These are phyloP conservation scores for Phrynocephalus vlangalii DNA, from an alignment of 2,797 vertebrate species.

Conservation along the genomic window DNA sequence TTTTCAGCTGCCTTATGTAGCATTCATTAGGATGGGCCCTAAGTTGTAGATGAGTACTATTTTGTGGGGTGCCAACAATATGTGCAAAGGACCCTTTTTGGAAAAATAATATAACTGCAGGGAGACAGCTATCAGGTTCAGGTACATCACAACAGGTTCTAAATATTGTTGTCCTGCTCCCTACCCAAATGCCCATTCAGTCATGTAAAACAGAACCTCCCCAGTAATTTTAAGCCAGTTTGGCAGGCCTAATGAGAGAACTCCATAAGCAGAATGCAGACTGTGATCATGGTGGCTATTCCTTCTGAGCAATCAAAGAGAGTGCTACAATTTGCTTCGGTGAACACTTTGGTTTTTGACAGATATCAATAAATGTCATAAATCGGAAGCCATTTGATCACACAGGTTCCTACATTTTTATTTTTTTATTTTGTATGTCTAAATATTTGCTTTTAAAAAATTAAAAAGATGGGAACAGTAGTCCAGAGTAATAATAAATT, in stretches of 20 bases:
- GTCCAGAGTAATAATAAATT: background rate
- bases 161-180: background rate
- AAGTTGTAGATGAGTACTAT: too few relatives aligned
- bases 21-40: too few relatives aligned
- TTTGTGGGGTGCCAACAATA: too few relatives aligned
- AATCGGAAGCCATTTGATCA: background rate
- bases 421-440: background rate
- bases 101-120: background rate
- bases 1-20: too few relatives aligned
- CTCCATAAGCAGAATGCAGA: background rate
- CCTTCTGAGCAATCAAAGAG: background rate
- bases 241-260: background rate
- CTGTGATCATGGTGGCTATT: background rate
- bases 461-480: background rate
- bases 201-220: background rate
- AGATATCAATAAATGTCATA: background rate
- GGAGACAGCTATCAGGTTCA: background rate
- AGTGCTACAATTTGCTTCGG: background rate
- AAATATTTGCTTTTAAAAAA: background rate
- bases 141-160: background rate
- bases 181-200: background rate
- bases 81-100: background rate
- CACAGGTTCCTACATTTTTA: background rate
- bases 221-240: background rate
- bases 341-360: background rate